phyloP scores from a whole-genome alignment of 2,113 vertebrate genomes.

The Rafetus swinhoei region DNA sequence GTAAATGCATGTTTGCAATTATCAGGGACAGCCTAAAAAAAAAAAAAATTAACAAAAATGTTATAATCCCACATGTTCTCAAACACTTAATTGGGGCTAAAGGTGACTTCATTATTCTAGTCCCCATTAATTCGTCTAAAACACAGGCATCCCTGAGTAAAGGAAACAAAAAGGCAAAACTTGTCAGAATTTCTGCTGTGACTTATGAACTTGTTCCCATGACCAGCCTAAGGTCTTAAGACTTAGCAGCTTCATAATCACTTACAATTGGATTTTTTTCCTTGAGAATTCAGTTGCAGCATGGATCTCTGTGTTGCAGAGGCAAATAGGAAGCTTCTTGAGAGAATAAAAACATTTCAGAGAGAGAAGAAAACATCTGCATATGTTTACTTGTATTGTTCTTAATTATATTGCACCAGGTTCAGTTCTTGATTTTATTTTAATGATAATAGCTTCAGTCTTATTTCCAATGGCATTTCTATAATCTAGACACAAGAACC shows the following conservation, averaged over 20 bases:
- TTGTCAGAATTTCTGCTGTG: background rate
- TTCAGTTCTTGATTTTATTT: background rate
- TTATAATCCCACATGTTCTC: background rate
- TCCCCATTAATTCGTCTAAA: background rate
- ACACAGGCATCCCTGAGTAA: background rate
- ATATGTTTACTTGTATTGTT: accelerated
- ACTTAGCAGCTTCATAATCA: background rate
- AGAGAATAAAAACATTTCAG: background rate
- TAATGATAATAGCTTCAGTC: background rate
- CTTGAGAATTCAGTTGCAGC: too few relatives aligned
- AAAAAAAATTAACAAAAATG: background rate
- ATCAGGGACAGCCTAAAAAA: background rate
- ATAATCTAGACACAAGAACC: conserved; percentile 81
- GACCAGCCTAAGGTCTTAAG: background rate
- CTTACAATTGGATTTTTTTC: background rate
- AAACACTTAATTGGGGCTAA: background rate
- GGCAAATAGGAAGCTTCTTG: too few relatives aligned
- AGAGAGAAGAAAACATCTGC: accelerated
- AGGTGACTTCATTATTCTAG: background rate
- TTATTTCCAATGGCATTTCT: accelerated
- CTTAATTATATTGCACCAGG: background rate
- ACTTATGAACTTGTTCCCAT: background rate
- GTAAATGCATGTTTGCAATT: background rate
- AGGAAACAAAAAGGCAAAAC: background rate
- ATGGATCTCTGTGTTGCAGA: background rate